Conservation (phyloP, 2,888 invertebrate genomes). For the Cataglyphis rosenhaueri region DNA sequence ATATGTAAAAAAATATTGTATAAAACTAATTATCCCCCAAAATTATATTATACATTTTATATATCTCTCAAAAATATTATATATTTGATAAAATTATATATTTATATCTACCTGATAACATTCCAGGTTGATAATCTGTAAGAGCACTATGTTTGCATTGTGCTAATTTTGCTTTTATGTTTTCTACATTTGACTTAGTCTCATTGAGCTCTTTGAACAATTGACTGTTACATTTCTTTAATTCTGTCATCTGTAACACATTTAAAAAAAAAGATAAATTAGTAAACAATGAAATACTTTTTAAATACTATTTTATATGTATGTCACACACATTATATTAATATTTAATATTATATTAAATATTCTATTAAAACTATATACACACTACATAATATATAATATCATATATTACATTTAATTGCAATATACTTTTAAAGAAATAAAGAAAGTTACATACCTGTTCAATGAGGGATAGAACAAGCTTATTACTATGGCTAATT, state of each 20-base stretch:
- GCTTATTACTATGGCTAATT: slow-evolving; percentile 87
- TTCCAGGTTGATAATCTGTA: slow-evolving; percentile 84
- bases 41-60: neutral
- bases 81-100: slow-evolving; percentile 21
- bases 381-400: neutral
- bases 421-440: neutral
- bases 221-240: slow-evolving; percentile 91
- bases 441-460: slow-evolving; percentile 86
- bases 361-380: neutral
- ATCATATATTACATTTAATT: neutral
- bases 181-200: slow-evolving; percentile 88
- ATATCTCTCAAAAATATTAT: neutral
- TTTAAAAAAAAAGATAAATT: neutral
- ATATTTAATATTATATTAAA: neutral
- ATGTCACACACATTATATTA: neutral
- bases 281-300: neutral
- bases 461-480: slow-evolving; percentile 89
- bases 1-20: slow-evolving; percentile 1
- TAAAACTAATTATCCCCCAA: neutral
- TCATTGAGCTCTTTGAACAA: slow-evolving; percentile 91
- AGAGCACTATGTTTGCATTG: slow-evolving; percentile 78
- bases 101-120: slow-evolving; percentile 81
- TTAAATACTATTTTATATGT: neutral
- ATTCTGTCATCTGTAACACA: slow-evolving; percentile 83
- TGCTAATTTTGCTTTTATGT: slow-evolving; percentile 79